Conservation (phyloP, 2,888 invertebrate species). For the Sesia apiformis region DNA sequence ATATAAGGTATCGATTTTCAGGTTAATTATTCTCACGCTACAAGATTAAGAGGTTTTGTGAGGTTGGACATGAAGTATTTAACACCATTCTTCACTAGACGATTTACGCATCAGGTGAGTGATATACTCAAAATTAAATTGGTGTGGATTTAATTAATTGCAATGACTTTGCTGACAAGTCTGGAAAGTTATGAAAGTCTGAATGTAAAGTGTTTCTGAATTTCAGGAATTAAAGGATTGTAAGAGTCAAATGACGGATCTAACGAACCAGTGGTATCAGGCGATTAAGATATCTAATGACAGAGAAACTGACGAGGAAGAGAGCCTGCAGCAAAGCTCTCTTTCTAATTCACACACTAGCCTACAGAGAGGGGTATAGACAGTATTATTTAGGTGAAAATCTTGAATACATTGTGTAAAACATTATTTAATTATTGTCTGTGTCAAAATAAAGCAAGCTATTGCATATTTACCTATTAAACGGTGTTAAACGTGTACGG, state of each 20-base stretch:
- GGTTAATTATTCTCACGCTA: constrained; percentile 83
- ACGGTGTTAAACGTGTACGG: too few species aligned
- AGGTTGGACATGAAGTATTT: constrained; percentile 94
- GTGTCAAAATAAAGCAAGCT: too few species aligned
- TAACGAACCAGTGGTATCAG: constrained; percentile 98
- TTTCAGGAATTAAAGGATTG: constrained; percentile 94
- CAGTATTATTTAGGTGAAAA: too few species aligned
- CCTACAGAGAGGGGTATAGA: constrained; percentile 54
- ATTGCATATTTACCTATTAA: too few species aligned
- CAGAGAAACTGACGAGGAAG: constrained; percentile 86
- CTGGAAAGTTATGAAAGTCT: too few species aligned
- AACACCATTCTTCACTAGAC: constrained; percentile 95
- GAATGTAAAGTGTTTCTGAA: constrained; percentile 2
- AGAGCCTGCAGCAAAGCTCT: constrained; percentile 49
- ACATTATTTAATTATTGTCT: too few species aligned
- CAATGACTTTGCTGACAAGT: too few species aligned
- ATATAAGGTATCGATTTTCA: constrained; percentile 20
- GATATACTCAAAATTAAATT: background rate
- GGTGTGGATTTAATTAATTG: background rate
- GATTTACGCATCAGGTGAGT: constrained; percentile 92
- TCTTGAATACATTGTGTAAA: too few species aligned
- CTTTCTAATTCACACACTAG: constrained; percentile 54
- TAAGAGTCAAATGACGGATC: constrained; percentile 95
- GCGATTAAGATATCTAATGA: constrained; percentile 93
- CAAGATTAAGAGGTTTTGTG: constrained; percentile 88